A percentile compares a stretch with the other conserved stretches of the same genome.
These are phyloP conservation scores for Acrocephalus arundinaceus DNA, from an alignment of 2,113 vertebrate genomes.

Conservation along the genomic window DNA sequence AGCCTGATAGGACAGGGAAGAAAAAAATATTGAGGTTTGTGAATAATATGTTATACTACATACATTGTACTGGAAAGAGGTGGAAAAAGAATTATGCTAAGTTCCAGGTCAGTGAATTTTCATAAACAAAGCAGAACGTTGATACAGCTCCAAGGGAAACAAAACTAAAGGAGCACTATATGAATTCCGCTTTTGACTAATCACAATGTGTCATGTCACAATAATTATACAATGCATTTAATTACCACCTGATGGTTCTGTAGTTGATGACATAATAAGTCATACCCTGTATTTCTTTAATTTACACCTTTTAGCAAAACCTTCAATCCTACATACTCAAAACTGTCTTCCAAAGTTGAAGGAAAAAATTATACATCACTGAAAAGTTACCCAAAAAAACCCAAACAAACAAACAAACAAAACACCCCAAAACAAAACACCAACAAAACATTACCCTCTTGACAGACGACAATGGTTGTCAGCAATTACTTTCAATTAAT, in stretches of 20 bases:
- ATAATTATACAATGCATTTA: neutral
- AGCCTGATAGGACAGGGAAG: neutral
- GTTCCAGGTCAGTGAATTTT: constrained; percentile 47
- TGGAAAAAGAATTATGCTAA: neutral
- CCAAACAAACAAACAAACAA: neutral
- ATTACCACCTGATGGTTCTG: neutral
- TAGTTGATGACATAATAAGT: neutral
- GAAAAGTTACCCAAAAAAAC: neutral
- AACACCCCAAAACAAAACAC: neutral
- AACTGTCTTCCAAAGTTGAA: neutral
- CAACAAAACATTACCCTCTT: neutral
- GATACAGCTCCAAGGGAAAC: constrained; percentile 21
- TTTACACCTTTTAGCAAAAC: neutral
- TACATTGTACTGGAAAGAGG: neutral
- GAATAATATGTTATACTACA: neutral
- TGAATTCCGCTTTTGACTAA: neutral
- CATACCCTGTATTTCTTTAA: neutral
- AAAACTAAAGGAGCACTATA: neutral
- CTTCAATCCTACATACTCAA: neutral
- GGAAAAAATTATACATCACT: neutral
- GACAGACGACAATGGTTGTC: neutral
- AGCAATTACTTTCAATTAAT: neutral
- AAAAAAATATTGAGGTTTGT: neutral
- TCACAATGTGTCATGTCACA: neutral
- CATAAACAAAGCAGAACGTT: neutral